Evolutionary conservation across 2,888 invertebrate genomes (phyloP), one percentile per base, ranked within the genome.

Genomic region (Dryadula phaetusa): DNA sequence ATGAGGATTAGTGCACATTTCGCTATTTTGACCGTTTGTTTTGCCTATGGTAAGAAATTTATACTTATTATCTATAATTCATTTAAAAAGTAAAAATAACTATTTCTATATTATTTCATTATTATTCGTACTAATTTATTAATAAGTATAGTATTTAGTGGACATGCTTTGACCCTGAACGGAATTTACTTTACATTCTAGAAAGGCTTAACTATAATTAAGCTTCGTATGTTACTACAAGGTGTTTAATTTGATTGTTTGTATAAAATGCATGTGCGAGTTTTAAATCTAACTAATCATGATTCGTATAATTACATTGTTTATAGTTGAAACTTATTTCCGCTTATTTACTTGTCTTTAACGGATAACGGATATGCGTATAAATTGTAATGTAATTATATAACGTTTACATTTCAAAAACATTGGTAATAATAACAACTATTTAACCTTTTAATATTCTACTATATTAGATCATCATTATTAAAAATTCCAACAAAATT

Each of bases 1-100:
- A 91, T 86, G 88, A 85, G 72, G 77, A 83, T 70, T 77, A 85
- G 89, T 88, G 89, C 78, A 80, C 82, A 81, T 75, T 79, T 86
- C 79, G 83, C 82, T 78, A 76, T 82, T 74, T 76, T 88, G 61
- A 76, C 85, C 75, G 84, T 86, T 77, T 87, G 85, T 84, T 70
- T 90, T 67, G 86, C 89, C 67, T 84, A 79, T 72, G 92, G 92
- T 92, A 77, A 91, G 90, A 81, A 1, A 61, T 32, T 53, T 53
- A 52, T 44, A 53, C 32, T 32, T 60, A 12, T 54, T 58, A 52
- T 61, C n/a, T 65, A 22, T 22, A 12, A 34, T 25, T 32, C 28
- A 34, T 53, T n/a, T 37, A 20, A 42, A 63, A 20, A 28, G 32
- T 8, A 34, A 34, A 34, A 34, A 8, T 7, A 32, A 32, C 4